These are phyloP conservation scores for Mesitornis unicolor DNA, from an alignment of 2,113 vertebrate species.

Conservation along the genomic window DNA sequence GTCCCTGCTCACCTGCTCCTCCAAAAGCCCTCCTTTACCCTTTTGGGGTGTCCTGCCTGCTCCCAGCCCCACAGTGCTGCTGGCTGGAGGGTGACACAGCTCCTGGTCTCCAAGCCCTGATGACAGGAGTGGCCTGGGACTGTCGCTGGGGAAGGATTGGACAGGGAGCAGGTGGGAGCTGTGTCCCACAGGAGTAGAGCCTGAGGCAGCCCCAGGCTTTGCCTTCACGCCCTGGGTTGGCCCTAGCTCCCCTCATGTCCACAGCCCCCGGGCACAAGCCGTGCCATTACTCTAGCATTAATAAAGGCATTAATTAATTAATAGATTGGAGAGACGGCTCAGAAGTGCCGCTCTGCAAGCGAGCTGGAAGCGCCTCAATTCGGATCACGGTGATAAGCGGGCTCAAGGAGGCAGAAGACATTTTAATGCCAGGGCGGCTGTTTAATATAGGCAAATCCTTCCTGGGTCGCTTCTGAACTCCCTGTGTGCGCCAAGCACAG, in stretches of 20 bases:
- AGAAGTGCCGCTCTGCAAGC: neutral
- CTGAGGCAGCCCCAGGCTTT: rapidly evolving
- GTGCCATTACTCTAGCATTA: neutral
- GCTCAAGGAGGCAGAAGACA: constrained; percentile 20
- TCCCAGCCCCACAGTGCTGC: neutral
- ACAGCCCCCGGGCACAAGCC: neutral
- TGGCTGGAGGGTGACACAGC: neutral
- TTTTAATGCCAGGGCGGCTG: neutral
- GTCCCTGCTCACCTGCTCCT: neutral
- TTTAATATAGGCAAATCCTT: neutral
- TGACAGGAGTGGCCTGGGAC: neutral
- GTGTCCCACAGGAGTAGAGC: neutral
- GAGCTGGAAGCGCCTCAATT: neutral
- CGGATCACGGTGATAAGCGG: neutral
- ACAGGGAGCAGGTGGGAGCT: neutral
- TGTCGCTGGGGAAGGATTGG: neutral
- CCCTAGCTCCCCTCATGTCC: neutral
- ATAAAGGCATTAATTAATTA: constrained; percentile 18
- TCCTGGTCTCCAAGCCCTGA: rapidly evolving
- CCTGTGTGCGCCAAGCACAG: neutral
- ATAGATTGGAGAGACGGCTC: neutral
- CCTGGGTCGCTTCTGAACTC: neutral
- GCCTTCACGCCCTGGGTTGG: neutral
- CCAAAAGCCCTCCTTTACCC: neutral
- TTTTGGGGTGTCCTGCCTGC: neutral